Conservation (phyloP, 2,113 vertebrate species). For the Pseudorasbora parva region DNA sequence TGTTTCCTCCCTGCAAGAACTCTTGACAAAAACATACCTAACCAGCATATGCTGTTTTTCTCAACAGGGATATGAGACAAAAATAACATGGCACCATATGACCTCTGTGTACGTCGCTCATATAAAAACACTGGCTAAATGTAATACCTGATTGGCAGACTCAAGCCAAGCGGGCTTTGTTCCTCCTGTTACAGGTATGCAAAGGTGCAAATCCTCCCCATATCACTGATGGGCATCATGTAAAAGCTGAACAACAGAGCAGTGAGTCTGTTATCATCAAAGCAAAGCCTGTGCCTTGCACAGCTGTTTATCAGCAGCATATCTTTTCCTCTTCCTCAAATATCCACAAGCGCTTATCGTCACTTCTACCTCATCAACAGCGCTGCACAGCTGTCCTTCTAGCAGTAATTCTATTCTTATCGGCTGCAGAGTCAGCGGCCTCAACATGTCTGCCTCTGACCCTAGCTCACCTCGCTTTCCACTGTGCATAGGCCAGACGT, state of each 20-base stretch:
- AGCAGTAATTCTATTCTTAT: slow-evolving; percentile 23
- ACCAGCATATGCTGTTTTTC: no score
- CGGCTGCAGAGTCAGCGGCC: neutral
- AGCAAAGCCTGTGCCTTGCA: slow-evolving; percentile 2
- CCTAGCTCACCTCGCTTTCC: slow-evolving; percentile 2
- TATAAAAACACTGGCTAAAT: neutral
- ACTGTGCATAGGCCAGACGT: neutral
- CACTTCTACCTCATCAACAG: slow-evolving; percentile 29
- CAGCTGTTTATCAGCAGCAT: slow-evolving; percentile 32
- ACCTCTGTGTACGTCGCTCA: neutral
- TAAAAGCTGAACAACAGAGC: slow-evolving; percentile 1
- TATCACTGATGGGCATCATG: slow-evolving; percentile 22
- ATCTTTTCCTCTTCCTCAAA: neutral
- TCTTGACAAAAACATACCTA: no score
- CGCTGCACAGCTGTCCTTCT: slow-evolving; percentile 8
- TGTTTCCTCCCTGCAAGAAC: no score
- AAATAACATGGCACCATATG: neutral
- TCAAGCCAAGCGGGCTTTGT: neutral
- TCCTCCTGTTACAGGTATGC: neutral
- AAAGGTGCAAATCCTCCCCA: neutral
- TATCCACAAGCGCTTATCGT: slow-evolving; percentile 12
- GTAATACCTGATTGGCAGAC: neutral
- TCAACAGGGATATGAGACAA: neutral
- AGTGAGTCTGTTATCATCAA: slow-evolving; percentile 21
- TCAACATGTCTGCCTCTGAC: slow-evolving; percentile 8